Percentiles rank a stretch among this genome's conserved stretches.
Evolutionary conservation across 2,797 vertebrate species (phyloP).

Genomic region (Enteromius mattozi): DNA sequence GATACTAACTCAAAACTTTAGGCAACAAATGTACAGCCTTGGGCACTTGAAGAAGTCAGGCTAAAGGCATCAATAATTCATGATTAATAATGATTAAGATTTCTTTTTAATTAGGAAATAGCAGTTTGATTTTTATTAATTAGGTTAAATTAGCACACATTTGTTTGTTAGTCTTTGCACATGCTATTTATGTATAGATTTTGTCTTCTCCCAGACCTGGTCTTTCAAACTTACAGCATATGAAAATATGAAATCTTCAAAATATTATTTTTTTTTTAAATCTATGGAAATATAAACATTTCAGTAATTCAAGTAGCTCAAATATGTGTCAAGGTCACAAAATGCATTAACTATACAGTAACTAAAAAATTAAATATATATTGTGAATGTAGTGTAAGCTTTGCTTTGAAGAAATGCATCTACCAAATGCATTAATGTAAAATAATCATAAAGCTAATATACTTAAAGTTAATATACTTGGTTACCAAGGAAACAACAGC

Average conservation of each 20-base stretch:
- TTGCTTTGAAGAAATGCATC: not conserved
- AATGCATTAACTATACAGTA: not conserved
- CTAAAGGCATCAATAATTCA: not conserved
- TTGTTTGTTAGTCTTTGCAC: not conserved
- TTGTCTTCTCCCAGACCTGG: not conserved
- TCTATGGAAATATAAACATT: not conserved
- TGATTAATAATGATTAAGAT: not conserved
- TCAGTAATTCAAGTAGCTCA: not conserved
- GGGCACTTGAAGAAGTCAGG: not conserved
- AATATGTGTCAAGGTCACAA: not conserved
- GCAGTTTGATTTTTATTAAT: not conserved
- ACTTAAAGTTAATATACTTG: not conserved
- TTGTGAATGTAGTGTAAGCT: not conserved
- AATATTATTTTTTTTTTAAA: not conserved
- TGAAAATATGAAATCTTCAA: not conserved
- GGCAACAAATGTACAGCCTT: not conserved
- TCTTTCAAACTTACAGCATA: not conserved
- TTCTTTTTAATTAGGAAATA: not conserved
- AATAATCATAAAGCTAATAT: not conserved
- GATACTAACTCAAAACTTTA: not conserved
- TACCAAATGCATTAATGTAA: not conserved
- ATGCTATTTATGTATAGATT: not conserved
- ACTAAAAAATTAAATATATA: not conserved
- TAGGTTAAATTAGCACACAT: not conserved
- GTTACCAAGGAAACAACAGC: not conserved